Conservation (phyloP, 2,113 vertebrate species). For the Polypterus bichir region DNA sequence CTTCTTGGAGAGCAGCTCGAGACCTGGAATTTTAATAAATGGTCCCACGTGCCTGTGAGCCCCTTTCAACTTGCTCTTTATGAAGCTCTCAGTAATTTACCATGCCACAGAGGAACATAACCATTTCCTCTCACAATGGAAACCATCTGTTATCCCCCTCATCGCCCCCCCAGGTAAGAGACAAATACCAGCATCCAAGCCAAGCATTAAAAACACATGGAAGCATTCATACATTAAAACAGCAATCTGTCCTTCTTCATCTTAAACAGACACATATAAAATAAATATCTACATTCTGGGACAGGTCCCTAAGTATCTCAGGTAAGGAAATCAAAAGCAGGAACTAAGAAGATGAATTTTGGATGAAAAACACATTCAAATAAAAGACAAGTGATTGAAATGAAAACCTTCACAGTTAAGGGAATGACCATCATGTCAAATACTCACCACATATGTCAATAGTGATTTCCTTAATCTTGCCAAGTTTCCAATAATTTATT, state of each 20-base stretch:
- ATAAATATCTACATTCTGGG: neutral
- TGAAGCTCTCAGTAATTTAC: conserved; percentile 17
- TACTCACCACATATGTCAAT: too few species aligned
- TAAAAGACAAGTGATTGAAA: too few species aligned
- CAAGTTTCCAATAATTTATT: too few species aligned
- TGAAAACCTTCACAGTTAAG: too few species aligned
- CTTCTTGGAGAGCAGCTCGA: conserved; percentile 5
- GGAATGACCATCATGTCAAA: too few species aligned
- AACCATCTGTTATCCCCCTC: conserved; percentile 23
- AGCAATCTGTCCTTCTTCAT: conserved; percentile 1
- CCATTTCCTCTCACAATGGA: conserved; percentile 21
- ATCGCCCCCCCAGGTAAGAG: conserved; percentile 8
- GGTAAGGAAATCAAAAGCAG: too few species aligned
- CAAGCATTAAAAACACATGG: conserved; percentile 12
- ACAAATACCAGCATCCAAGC: conserved; percentile 7
- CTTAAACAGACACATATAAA: neutral
- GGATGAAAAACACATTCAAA: too few species aligned
- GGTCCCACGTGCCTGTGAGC: conserved; percentile 14
- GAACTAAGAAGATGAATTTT: too few species aligned
- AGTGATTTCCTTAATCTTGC: too few species aligned
- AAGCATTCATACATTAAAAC: conserved; percentile 1
- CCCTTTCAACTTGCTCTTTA: conserved; percentile 4
- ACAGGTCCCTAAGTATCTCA: too few species aligned
- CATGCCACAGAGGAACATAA: conserved; percentile 19
- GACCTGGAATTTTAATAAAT: conserved; percentile 20